Conservation (phyloP, 2,888 invertebrate species). For the Eristalis arbustorum region DNA sequence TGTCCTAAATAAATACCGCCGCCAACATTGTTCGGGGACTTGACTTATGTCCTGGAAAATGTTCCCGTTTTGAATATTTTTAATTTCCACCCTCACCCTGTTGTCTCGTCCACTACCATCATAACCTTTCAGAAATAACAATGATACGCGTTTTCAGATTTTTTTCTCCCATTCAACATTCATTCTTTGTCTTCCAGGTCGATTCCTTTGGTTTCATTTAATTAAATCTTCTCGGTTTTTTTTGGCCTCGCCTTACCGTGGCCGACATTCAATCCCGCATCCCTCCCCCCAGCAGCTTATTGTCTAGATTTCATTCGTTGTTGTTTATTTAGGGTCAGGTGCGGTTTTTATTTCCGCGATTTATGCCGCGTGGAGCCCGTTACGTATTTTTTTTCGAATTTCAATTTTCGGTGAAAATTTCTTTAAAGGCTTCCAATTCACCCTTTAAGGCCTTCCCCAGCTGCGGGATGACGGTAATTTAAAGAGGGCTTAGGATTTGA, state of each 20-base stretch:
- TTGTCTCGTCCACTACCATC: background rate
- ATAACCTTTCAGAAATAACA: slow-evolving; percentile 29
- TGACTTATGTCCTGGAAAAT: slow-evolving; percentile 65
- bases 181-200: slow-evolving; percentile 63
- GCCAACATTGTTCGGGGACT: slow-evolving; percentile 22
- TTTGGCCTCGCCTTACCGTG: background rate
- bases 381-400: slow-evolving; percentile 25
- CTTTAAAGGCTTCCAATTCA: slow-evolving; percentile 1
- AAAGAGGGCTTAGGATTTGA: slow-evolving; percentile 4
- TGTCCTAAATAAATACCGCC: slow-evolving; percentile 7
- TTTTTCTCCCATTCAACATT: slow-evolving; percentile 21
- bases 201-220: slow-evolving; percentile 69
- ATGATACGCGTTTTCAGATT: slow-evolving; percentile 34
- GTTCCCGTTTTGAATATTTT: slow-evolving; percentile 63
- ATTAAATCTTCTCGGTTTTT: slow-evolving; percentile 56
- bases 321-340: slow-evolving; percentile 69
- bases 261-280: slow-evolving; percentile 46
- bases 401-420: background rate
- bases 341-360: slow-evolving; percentile 48
- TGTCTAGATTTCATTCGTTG: slow-evolving; percentile 55
- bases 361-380: slow-evolving; percentile 19
- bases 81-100: slow-evolving; percentile 39
- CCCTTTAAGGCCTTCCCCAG: slow-evolving; percentile 30
- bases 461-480: background rate
- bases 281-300: slow-evolving; percentile 13